These are phyloP conservation scores for Caenorhabditis latens DNA, from an alignment of 1,140 invertebrate species.

Conservation along the genomic window DNA sequence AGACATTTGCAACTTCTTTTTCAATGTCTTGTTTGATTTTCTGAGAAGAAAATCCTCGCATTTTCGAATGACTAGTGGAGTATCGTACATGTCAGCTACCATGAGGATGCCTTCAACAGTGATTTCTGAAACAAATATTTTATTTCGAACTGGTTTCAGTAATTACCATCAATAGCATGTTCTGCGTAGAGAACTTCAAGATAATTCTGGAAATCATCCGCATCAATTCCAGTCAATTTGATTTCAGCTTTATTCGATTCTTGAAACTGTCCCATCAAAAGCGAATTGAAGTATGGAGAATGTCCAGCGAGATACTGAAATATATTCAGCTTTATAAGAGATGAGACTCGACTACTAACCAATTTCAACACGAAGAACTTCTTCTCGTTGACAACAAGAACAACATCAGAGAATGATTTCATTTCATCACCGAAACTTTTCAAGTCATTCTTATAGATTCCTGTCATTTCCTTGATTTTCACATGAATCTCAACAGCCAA, in stretches of 20 bases:
- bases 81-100: neutral
- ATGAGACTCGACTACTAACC: neutral
- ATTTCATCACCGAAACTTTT: neutral
- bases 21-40: neutral
- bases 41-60: neutral
- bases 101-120: neutral
- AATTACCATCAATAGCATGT: neutral
- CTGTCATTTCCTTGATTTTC: neutral
- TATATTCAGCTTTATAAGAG: neutral
- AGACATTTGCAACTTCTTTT: neutral
- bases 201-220: neutral
- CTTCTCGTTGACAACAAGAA: neutral
- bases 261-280: neutral
- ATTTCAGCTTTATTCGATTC: neutral
- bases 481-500: neutral
- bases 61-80: neutral
- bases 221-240: neutral
- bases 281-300: neutral
- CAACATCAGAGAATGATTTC: neutral
- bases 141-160: no score
- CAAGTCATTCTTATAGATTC: neutral
- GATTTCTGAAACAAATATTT: neutral
- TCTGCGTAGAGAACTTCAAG: neutral
- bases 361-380: neutral
- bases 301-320: neutral